Percentiles rank a stretch among this genome's conserved stretches.
These are phyloP conservation scores for Acipenser ruthenus DNA, from an alignment of 2,797 vertebrate genomes.

Conservation along the genomic window DNA sequence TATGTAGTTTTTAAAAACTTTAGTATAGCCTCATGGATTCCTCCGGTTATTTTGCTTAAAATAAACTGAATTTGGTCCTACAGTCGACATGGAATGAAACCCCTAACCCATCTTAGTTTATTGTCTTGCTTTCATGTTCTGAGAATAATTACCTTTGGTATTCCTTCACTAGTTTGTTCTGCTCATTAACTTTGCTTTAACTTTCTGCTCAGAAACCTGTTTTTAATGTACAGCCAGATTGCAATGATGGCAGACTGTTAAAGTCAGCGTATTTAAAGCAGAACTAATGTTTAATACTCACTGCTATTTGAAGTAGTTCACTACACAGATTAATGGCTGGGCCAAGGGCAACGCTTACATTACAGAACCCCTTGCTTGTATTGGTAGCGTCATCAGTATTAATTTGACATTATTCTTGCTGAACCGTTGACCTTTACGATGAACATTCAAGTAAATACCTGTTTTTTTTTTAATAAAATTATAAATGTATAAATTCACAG, in stretches of 20 bases:
- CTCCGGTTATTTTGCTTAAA: too few species aligned
- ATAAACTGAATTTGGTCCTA: too few species aligned
- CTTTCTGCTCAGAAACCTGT: constrained; percentile 56
- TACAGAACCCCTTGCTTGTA: constrained; percentile 19
- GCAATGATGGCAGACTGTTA: constrained; percentile 48
- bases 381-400: not conserved
- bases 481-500: too few species aligned
- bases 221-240: constrained; percentile 59
- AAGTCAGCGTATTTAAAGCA: constrained; percentile 51
- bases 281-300: constrained; percentile 53
- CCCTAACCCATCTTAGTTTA: constrained; percentile 43
- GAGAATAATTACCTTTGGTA: constrained; percentile 62
- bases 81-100: constrained; percentile 18
- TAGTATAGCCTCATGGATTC: not conserved
- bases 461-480: too few species aligned
- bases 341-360: constrained; percentile 48
- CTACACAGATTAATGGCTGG: constrained; percentile 54
- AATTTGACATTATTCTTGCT: too few species aligned
- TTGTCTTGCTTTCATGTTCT: constrained; percentile 62
- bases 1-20: constrained; percentile 16
- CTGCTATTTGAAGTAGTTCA: constrained; percentile 57
- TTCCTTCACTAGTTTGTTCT: constrained; percentile 54
- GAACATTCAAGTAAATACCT: too few species aligned
- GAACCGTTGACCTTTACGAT: too few species aligned
- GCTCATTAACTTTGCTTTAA: constrained; percentile 65